phyloP scores from a whole-genome alignment of 2,797 vertebrate genomes.

The Girardinus metallicus region DNA sequence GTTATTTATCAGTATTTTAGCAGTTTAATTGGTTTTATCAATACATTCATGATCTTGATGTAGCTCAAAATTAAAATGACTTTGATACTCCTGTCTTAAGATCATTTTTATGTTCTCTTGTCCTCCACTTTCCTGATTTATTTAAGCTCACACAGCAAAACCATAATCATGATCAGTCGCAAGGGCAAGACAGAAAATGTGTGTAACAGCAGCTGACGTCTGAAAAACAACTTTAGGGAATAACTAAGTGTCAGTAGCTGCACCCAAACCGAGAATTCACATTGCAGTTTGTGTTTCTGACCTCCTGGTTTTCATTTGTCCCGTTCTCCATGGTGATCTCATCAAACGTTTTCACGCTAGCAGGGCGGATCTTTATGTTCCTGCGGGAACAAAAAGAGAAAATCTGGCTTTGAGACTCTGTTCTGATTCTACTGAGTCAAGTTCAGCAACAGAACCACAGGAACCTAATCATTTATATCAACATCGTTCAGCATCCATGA shows the following conservation, averaged over 20 bases:
- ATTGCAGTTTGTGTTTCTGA: slow-evolving; percentile 61
- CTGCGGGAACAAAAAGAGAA: slow-evolving; percentile 63
- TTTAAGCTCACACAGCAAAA: not conserved
- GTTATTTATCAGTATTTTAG: too few species aligned
- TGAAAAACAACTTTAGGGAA: not conserved
- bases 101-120: not conserved
- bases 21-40: too few species aligned
- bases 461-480: slow-evolving; percentile 64
- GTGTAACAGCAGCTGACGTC: not conserved
- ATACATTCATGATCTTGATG: too few species aligned
- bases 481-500: slow-evolving; percentile 45
- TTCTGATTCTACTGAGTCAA: slow-evolving; percentile 27
- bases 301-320: slow-evolving; percentile 82
- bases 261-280: not conserved
- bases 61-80: too few species aligned
- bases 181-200: not conserved
- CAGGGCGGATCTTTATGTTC: slow-evolving; percentile 86
- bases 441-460: slow-evolving; percentile 51
- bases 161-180: not conserved
- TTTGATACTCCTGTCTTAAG: too few species aligned
- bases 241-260: not conserved
- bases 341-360: slow-evolving; percentile 91
- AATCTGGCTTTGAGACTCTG: slow-evolving; percentile 51
- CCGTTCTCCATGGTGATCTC: slow-evolving; percentile 87
- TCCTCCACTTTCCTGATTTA: not conserved